Conservation (phyloP, 2,888 invertebrate species). For the Lasioglossum zephyrum region DNA sequence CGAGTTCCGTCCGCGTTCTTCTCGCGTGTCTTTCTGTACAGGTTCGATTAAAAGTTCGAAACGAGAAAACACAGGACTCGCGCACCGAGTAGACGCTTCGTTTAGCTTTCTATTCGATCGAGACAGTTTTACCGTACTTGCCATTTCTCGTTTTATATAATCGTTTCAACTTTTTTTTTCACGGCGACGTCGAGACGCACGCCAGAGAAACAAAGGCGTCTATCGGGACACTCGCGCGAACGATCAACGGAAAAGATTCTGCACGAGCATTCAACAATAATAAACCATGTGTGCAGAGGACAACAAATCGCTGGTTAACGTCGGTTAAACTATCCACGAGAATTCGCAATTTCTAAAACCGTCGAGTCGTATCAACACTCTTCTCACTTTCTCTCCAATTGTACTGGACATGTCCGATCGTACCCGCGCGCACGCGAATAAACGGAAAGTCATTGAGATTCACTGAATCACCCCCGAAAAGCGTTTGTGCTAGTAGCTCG, state of each 20-base stretch:
- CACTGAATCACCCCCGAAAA: slow-evolving; percentile 43
- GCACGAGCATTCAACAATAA: slow-evolving; percentile 55
- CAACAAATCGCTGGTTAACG: slow-evolving; percentile 48
- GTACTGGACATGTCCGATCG: not conserved
- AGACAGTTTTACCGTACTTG: not conserved
- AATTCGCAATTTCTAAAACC: slow-evolving; percentile 25
- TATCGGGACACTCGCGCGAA: slow-evolving; percentile 29
- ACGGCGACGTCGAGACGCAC: slow-evolving; percentile 10
- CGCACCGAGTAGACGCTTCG: slow-evolving; percentile 13
- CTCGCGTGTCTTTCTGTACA: slow-evolving; percentile 7
- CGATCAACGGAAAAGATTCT: slow-evolving; percentile 34
- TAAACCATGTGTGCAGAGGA: slow-evolving; percentile 44
- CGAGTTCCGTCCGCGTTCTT: slow-evolving; percentile 24
- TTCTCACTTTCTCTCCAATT: not conserved
- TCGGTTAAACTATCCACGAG: slow-evolving; percentile 57
- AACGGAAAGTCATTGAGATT: slow-evolving; percentile 58
- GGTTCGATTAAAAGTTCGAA: not conserved
- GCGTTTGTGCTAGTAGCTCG: slow-evolving; percentile 43
- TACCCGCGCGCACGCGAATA: not conserved
- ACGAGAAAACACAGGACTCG: slow-evolving; percentile 24
- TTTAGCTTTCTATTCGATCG: not conserved
- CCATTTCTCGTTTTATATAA: not conserved
- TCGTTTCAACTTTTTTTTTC: not conserved
- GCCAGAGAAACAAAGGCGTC: slow-evolving; percentile 4
- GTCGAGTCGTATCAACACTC: not conserved